A percentile compares a stretch with the other conserved stretches of the same genome.
Evolutionary conservation across 2,888 invertebrate genomes (phyloP).

Genomic region (Coenonympha glycerion): DNA sequence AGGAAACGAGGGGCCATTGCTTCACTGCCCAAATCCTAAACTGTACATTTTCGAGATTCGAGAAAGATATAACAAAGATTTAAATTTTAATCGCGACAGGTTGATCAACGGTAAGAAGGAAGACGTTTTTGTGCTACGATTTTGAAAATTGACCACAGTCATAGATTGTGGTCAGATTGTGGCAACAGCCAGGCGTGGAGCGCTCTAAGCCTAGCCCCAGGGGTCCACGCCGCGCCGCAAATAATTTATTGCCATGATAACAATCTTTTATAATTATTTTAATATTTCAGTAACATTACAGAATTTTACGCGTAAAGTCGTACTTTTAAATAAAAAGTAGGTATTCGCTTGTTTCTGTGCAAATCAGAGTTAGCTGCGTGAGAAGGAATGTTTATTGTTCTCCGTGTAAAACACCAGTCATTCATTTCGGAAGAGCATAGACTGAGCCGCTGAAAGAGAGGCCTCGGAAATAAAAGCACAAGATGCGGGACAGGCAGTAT

Average conservation of each 20-base stretch:
- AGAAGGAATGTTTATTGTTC: slow-evolving; percentile 4
- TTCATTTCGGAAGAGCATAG: slow-evolving; percentile 41
- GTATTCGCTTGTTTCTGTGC: slow-evolving; percentile 8
- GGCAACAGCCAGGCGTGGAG: slow-evolving; percentile 55
- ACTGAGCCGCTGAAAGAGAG: slow-evolving; percentile 44
- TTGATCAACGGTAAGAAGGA: slow-evolving; percentile 73
- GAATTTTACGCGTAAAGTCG: slow-evolving; percentile 5
- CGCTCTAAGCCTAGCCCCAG: slow-evolving; percentile 38
- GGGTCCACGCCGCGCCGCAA: slow-evolving; percentile 35
- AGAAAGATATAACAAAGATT: slow-evolving; percentile 69
- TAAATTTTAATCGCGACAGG: slow-evolving; percentile 68
- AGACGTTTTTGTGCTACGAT: slow-evolving; percentile 74
- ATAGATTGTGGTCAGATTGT: slow-evolving; percentile 47
- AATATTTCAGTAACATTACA: slow-evolving; percentile 4
- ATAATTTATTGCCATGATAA: slow-evolving; percentile 48
- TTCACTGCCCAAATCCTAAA: slow-evolving; percentile 67
- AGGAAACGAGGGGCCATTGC: slow-evolving; percentile 65
- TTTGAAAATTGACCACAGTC: slow-evolving; percentile 47
- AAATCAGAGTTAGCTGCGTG: slow-evolving; percentile 7
- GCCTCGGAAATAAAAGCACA: slow-evolving; percentile 46
- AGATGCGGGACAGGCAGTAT: slow-evolving; percentile 60
- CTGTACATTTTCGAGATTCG: slow-evolving; percentile 70
- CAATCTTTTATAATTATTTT: slow-evolving; percentile 22
- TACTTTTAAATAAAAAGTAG: slow-evolving; percentile 17
- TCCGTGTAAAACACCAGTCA: slow-evolving; percentile 32